phyloP scores from a whole-genome alignment of 2,113 vertebrate species.

The Zapus hudsonius region DNA sequence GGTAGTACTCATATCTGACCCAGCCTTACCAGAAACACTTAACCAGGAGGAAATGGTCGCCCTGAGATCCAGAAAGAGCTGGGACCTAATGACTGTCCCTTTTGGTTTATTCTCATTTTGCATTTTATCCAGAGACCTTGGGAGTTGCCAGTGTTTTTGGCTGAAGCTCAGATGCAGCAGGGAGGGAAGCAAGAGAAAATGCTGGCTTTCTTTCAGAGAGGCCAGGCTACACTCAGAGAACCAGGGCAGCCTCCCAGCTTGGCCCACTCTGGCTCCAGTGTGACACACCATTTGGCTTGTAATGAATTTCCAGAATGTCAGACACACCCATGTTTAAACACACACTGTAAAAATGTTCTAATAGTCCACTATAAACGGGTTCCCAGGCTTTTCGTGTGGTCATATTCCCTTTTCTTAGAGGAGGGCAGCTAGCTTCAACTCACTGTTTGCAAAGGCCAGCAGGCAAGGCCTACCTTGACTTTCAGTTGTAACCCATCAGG shows the following conservation, averaged over 20 bases:
- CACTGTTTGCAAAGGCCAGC: neutral
- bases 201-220: neutral
- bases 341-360: neutral
- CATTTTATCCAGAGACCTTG: neutral
- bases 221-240: slow-evolving; percentile 12
- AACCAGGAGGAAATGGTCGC: neutral
- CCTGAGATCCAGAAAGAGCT: neutral
- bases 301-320: slow-evolving; percentile 38
- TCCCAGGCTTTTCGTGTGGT: neutral
- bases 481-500: neutral
- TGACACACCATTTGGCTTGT: slow-evolving; percentile 22
- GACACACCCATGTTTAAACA: slow-evolving; percentile 62
- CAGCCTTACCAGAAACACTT: neutral
- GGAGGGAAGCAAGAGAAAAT: neutral
- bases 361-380: neutral
- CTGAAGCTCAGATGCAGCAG: neutral
- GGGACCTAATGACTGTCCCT: neutral
- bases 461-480: neutral
- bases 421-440: neutral
- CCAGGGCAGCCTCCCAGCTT: slow-evolving; percentile 12
- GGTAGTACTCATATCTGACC: neutral
- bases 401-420: neutral
- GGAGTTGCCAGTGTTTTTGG: neutral
- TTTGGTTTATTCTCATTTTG: slow-evolving; percentile 16
- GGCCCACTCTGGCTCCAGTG: neutral